Evolutionary conservation across 2,113 vertebrate genomes (phyloP).

Genomic region (Phrynosoma platyrhinos): DNA sequence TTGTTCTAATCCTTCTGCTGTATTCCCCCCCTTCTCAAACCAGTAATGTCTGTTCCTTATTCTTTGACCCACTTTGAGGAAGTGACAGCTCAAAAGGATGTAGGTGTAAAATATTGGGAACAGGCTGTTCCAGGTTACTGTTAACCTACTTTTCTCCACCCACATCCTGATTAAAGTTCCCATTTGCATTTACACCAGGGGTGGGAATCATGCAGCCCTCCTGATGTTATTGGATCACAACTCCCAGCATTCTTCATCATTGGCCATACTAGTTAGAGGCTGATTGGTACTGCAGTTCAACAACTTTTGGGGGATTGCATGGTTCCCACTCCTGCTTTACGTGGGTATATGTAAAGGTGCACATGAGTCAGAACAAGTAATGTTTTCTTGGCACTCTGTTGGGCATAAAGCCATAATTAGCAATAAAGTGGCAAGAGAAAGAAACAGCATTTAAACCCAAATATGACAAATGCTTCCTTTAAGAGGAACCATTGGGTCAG

Average conservation of each 20-base stretch:
- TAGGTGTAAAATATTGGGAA: background rate
- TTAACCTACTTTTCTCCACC: background rate
- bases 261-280: too few relatives aligned
- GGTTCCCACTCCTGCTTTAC: too few relatives aligned
- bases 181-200: background rate
- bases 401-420: background rate
- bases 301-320: too few relatives aligned
- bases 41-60: background rate
- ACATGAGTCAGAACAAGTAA: background rate
- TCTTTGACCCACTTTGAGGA: background rate
- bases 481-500: slow-evolving; percentile 16
- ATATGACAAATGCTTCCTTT: slow-evolving; percentile 1
- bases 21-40: background rate
- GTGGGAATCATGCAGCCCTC: too few relatives aligned
- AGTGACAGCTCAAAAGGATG: background rate
- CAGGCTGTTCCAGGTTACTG: background rate
- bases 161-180: background rate
- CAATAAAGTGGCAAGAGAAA: slow-evolving; percentile 3
- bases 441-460: background rate
- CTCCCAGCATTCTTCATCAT: too few relatives aligned
- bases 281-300: too few relatives aligned
- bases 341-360: too few relatives aligned
- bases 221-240: too few relatives aligned
- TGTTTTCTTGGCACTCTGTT: background rate
- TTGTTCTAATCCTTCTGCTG: too few relatives aligned